phyloP scores from a whole-genome alignment of 2,113 vertebrate species.

The Calidris pygmaea region DNA sequence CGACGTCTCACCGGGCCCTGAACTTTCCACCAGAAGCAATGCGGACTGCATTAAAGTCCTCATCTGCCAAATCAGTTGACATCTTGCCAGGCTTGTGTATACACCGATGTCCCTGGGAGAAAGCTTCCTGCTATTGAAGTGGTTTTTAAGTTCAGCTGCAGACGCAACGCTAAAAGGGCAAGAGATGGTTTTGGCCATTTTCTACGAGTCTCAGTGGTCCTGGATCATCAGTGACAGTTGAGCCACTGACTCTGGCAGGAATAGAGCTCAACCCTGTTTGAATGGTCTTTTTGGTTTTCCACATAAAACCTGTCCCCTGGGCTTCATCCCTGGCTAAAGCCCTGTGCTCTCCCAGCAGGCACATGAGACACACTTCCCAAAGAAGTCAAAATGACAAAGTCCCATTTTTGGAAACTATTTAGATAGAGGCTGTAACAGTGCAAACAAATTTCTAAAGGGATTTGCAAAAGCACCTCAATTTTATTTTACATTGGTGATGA shows the following conservation, averaged over 20 bases:
- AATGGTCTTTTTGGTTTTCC: not conserved
- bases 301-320: not conserved
- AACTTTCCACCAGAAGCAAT: not conserved
- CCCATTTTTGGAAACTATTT: not conserved
- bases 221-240: not conserved
- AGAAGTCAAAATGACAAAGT: not conserved
- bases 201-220: rapidly evolving
- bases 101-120: not conserved
- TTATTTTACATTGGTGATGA: not conserved
- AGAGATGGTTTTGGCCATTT: not conserved
- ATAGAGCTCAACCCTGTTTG: rapidly evolving
- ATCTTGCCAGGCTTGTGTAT: not conserved
- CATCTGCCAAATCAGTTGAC: not conserved
- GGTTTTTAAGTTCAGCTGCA: not conserved
- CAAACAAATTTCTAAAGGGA: not conserved
- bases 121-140: constrained; percentile 11
- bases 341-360: not conserved
- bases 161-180: not conserved
- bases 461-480: not conserved
- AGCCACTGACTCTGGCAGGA: not conserved
- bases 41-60: not conserved
- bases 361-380: not conserved
- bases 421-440: not conserved
- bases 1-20: rapidly evolving
- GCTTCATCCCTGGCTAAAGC: not conserved